Base-by-base conservation (phyloP, 1,140 invertebrate genomes). In the Brachionus manjavacas region DNA sequence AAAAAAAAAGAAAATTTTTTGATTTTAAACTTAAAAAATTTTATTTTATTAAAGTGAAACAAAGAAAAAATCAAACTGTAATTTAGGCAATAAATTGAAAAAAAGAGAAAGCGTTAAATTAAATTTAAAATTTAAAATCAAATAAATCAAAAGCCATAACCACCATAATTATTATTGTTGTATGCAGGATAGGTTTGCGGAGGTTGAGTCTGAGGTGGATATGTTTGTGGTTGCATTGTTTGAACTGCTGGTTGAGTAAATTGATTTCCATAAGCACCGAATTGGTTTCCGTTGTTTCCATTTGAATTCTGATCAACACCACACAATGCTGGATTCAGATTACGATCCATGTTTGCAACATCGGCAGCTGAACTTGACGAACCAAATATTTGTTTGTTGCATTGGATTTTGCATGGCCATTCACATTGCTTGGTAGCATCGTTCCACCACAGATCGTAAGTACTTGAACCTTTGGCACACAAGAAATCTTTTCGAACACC, bases 361-460 rank as follows among this genome's bases (percentile, higher is more conserved):
- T 84, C 39, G 16, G 60, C 9, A n/a, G 81, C 20, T 31, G 81
- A 52, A 12, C 20, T 31, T 8, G 64, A 46, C n/a, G 35, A 43
- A 11, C 66, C 66, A 39, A 46, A 70, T 14, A 84, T 68, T 52
- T 60, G 60, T 16, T 68, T 68, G 20, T 8, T 46, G 28, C 81
- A 84, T 46, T 84, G 64, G 7, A 84, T 23, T 60, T 74, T 74
- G 35, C 83, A 84, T 64, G 83, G 83, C 46, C 52, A 84, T 31
- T 84, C 83, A 25, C 83, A 84, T 74, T 66, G 83, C 74, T 74
- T 49, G 1, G 66, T 74, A 16, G 55, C 55, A 66, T 84, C 66
- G 20, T 84, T 84, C 68, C 72, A 84, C 83, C 83, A 84, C 4
- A 84, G 46, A 23, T 84, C 83, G n/a, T 84, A 84, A 20, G 66